phyloP scores from a whole-genome alignment of 2,888 invertebrate species.

The Cyaniris semiargus region DNA sequence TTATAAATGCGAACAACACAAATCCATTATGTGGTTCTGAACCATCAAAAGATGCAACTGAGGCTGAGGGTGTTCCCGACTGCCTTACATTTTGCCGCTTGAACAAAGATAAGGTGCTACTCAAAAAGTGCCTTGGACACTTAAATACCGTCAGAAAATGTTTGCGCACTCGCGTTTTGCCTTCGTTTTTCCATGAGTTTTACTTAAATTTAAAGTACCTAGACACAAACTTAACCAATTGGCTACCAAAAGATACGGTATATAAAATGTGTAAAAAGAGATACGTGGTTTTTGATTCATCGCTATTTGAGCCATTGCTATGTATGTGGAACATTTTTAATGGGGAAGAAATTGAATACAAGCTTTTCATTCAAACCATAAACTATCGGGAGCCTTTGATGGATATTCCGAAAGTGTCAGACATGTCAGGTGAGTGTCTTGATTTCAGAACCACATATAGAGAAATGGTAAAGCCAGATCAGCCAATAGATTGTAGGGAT shows the following conservation, averaged over 20 bases:
- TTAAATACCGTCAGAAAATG: slow-evolving; percentile 66
- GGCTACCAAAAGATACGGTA: slow-evolving; percentile 66
- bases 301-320: slow-evolving; percentile 72
- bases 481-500: slow-evolving; percentile 48
- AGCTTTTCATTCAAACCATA: slow-evolving; percentile 71
- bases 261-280: slow-evolving; percentile 66
- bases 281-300: slow-evolving; percentile 68
- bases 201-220: slow-evolving; percentile 60
- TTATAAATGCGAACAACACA: slow-evolving; percentile 72
- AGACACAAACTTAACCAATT: slow-evolving; percentile 65
- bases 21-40: slow-evolving; percentile 64
- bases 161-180: slow-evolving; percentile 55
- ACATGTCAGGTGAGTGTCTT: slow-evolving; percentile 56
- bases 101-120: slow-evolving; percentile 60
- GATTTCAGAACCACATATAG: slow-evolving; percentile 65
- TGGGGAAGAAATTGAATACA: slow-evolving; percentile 69
- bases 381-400: slow-evolving; percentile 67
- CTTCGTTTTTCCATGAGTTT: slow-evolving; percentile 57
- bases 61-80: slow-evolving; percentile 68
- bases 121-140: slow-evolving; percentile 67
- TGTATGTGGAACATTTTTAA: slow-evolving; percentile 69
- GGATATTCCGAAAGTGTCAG: slow-evolving; percentile 65
- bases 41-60: slow-evolving; percentile 67
- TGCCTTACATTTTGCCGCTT: slow-evolving; percentile 62
- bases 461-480: slow-evolving; percentile 64